Conservation (phyloP, 2,888 invertebrate genomes). For the Leptinotarsa haldemani region DNA sequence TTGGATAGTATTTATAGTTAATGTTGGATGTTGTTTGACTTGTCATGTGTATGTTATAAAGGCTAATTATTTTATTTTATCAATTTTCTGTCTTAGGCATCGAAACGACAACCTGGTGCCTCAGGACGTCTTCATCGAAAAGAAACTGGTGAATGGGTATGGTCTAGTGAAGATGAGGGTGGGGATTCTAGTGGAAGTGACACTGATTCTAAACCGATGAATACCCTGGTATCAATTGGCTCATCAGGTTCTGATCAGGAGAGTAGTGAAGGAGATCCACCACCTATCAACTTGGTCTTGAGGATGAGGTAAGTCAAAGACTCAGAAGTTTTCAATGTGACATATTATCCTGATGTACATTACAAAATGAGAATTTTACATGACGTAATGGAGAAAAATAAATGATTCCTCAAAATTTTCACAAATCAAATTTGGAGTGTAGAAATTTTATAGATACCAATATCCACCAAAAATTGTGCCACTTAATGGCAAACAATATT, state of each 20-base stretch:
- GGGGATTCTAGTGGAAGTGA: slow-evolving; percentile 70
- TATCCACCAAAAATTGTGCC: too few relatives aligned
- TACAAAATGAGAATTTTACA: too few relatives aligned
- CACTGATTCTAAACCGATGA: slow-evolving; percentile 67
- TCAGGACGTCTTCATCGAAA: slow-evolving; percentile 90
- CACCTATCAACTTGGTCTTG: slow-evolving; percentile 82
- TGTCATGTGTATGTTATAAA: neutral
- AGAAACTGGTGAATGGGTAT: slow-evolving; percentile 97
- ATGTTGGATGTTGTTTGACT: too few relatives aligned
- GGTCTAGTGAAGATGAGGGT: slow-evolving; percentile 93
- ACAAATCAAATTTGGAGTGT: too few relatives aligned
- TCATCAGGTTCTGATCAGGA: slow-evolving; percentile 65
- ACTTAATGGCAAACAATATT: too few relatives aligned
- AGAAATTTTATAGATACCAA: too few relatives aligned
- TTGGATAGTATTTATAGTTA: too few relatives aligned
- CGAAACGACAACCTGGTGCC: slow-evolving; percentile 87
- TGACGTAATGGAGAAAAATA: too few relatives aligned
- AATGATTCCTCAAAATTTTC: too few relatives aligned
- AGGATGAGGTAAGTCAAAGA: slow-evolving; percentile 78
- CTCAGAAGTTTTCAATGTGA: neutral
- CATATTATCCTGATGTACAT: too few relatives aligned
- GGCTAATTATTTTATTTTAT: neutral
- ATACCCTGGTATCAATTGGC: slow-evolving; percentile 63
- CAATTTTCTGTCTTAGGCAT: slow-evolving; percentile 65
- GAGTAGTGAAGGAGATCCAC: slow-evolving; percentile 59